A percentile compares a stretch with the other conserved stretches of the same genome.
Conservation (phyloP, 2,888 invertebrate genomes). For the Nowickia ferox region DNA sequence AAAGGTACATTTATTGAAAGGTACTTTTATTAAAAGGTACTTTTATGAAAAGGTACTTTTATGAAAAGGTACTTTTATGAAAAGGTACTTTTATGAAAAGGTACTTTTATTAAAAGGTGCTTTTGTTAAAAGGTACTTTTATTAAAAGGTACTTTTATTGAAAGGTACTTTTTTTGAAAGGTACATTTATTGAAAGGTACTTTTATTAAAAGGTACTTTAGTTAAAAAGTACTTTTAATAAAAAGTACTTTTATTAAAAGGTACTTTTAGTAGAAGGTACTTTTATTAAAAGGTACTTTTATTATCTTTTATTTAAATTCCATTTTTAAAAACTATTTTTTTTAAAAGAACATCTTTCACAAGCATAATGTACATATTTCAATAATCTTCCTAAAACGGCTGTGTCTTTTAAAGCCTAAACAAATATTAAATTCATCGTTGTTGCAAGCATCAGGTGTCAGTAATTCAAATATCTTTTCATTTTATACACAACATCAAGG, state of each 20-base stretch:
- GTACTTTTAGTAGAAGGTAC: background rate
- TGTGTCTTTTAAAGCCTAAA: background rate
- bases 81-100: background rate
- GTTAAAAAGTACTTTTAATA: background rate
- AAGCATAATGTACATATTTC: too few relatives aligned
- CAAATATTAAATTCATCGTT: background rate
- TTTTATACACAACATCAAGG: constrained; percentile 17
- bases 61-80: background rate
- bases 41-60: background rate
- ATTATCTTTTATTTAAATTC: background rate
- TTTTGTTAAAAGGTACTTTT: background rate
- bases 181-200: background rate
- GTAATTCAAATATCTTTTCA: constrained; percentile 51
- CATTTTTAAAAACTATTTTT: background rate
- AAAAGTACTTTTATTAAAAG: background rate
- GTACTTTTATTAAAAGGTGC: background rate
- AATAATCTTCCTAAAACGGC: too few relatives aligned
- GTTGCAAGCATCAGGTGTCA: constrained; percentile 66
- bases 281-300: background rate
- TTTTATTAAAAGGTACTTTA: background rate
- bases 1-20: background rate
- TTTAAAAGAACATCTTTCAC: background rate
- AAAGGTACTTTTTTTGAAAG: background rate
- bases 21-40: background rate
- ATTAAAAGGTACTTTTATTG: background rate